Conservation (phyloP, 2,888 invertebrate genomes). For the Schrankia costaestrigalis region DNA sequence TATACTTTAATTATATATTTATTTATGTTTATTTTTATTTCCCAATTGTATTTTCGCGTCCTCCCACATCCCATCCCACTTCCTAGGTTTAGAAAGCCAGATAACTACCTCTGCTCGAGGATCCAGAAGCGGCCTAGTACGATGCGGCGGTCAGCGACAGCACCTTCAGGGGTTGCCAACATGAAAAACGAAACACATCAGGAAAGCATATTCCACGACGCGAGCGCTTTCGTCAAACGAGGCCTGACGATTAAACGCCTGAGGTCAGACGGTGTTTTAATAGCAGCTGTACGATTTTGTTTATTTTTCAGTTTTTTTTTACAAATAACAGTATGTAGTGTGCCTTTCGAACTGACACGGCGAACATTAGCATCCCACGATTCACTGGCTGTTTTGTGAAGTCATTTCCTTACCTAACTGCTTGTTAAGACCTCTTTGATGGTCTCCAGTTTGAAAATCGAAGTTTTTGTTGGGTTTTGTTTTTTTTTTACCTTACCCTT, state of each 20-base stretch:
- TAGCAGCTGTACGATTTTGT: slow-evolving; percentile 69
- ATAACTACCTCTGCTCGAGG: slow-evolving; percentile 73
- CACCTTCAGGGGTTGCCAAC: slow-evolving; percentile 62
- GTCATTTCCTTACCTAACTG: slow-evolving; percentile 38
- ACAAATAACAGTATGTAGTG: slow-evolving; percentile 67
- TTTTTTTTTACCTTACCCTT: slow-evolving; percentile 27
- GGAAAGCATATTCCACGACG: slow-evolving; percentile 73
- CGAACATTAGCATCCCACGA: slow-evolving; percentile 54
- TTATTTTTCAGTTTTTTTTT: slow-evolving; percentile 45
- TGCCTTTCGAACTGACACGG: slow-evolving; percentile 73
- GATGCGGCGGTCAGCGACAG: slow-evolving; percentile 67
- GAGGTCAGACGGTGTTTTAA: slow-evolving; percentile 77
- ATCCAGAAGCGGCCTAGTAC: slow-evolving; percentile 53
- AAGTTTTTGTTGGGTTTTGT: slow-evolving; percentile 26
- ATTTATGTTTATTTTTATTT: slow-evolving; percentile 62
- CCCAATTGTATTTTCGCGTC: slow-evolving; percentile 46
- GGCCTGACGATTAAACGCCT: slow-evolving; percentile 77
- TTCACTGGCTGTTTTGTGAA: slow-evolving; percentile 43
- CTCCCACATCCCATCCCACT: slow-evolving; percentile 51
- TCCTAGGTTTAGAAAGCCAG: slow-evolving; percentile 78
- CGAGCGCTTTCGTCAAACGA: slow-evolving; percentile 74
- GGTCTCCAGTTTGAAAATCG: slow-evolving; percentile 25
- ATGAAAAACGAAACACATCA: slow-evolving; percentile 58
- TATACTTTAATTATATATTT: slow-evolving; percentile 51
- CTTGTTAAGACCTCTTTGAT: slow-evolving; percentile 29